A percentile compares a stretch with the other conserved stretches of the same genome.
Conservation (phyloP, 2,113 vertebrate genomes). For the Vulpes lagopus region DNA sequence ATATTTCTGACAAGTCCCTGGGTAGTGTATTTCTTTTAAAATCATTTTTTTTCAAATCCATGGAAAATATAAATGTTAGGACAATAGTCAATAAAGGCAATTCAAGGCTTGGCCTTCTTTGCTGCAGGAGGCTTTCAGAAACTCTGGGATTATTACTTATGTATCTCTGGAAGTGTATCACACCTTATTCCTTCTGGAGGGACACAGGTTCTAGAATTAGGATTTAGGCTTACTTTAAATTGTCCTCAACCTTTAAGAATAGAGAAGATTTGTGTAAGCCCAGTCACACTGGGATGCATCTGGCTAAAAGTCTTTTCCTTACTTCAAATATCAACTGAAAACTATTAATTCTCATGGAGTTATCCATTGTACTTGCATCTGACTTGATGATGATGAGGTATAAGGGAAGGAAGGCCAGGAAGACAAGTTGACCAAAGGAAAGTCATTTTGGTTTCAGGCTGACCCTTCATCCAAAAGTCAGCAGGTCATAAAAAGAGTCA, state of each 20-base stretch:
- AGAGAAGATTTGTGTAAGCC: background rate
- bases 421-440: background rate
- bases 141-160: background rate
- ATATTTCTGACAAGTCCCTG: background rate
- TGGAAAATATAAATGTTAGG: background rate
- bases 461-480: background rate
- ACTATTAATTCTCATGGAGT: background rate
- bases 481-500: background rate
- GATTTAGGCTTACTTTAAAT: slow-evolving; percentile 1
- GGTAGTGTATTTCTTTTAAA: background rate
- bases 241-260: background rate
- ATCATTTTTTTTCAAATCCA: background rate
- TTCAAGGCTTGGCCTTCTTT: background rate
- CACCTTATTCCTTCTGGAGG: background rate
- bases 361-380: background rate
- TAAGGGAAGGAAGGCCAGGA: background rate
- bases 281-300: background rate
- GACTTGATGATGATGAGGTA: background rate
- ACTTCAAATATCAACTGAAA: background rate
- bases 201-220: background rate
- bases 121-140: background rate
- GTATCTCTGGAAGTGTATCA: background rate
- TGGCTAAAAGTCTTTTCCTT: background rate
- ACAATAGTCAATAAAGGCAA: background rate
- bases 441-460: background rate